Evolutionary conservation across 2,888 invertebrate species (phyloP).

Genomic region (Brachyptera risi): DNA sequence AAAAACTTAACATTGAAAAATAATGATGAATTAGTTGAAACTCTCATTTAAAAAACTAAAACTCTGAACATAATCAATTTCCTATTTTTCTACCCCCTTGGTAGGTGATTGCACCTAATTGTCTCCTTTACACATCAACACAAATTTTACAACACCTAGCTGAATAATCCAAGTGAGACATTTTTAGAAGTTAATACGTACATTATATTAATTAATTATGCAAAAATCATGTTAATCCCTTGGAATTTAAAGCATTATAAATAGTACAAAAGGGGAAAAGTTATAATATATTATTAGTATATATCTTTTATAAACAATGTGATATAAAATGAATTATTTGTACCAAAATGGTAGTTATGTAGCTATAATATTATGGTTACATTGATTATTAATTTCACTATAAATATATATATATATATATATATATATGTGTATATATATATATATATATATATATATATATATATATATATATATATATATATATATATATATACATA

Average conservation of each 20-base stretch:
- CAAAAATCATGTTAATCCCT: slow-evolving; percentile 32
- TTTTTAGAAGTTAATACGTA: slow-evolving; percentile 29
- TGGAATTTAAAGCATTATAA: slow-evolving; percentile 36
- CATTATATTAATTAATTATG: slow-evolving; percentile 23
- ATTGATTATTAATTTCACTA: slow-evolving; percentile 27
- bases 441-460: too few species aligned
- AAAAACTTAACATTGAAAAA: too few species aligned
- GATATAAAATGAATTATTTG: slow-evolving; percentile 36
- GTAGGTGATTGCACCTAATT: too few species aligned
- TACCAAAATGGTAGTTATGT: slow-evolving; percentile 35
- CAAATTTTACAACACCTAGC: slow-evolving; percentile 31
- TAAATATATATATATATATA: too few species aligned
- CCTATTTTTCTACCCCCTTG: too few species aligned
- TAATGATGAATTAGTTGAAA: slow-evolving; percentile 28
- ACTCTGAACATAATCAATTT: too few species aligned
- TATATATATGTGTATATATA: too few species aligned
- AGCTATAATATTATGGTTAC: slow-evolving; percentile 7
- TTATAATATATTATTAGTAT: slow-evolving; percentile 28
- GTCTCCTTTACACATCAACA: too few species aligned
- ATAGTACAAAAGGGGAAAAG: slow-evolving; percentile 35
- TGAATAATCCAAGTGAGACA: slow-evolving; percentile 30
- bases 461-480: too few species aligned
- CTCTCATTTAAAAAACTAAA: too few species aligned
- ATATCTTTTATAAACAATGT: slow-evolving; percentile 34
- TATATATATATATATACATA: too few species aligned